Evolutionary conservation across 2,797 vertebrate species (phyloP).

Genomic region (Toxotes lorentzi): DNA sequence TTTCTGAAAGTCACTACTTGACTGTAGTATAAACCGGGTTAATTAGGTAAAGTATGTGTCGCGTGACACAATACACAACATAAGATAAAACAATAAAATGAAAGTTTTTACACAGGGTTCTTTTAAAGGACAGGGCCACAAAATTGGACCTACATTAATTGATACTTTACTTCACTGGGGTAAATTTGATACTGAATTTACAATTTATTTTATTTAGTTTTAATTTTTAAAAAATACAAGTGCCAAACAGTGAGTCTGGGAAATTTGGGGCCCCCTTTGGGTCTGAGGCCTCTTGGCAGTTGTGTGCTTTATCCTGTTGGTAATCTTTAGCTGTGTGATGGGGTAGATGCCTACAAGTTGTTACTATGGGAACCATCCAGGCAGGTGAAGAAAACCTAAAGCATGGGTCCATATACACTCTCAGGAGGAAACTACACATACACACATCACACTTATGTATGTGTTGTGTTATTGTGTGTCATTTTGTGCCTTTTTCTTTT

Average conservation of each 20-base stretch:
- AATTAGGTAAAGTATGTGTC: no score
- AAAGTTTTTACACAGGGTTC: background rate
- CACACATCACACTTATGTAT: background rate
- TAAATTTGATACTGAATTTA: background rate
- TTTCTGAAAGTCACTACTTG: no score
- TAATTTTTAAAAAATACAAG: background rate
- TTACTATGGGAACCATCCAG: background rate
- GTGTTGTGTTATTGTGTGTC: no score
- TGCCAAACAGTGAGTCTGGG: background rate
- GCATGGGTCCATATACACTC: conserved; percentile 20
- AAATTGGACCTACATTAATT: background rate
- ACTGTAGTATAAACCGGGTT: no score
- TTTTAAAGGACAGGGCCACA: background rate
- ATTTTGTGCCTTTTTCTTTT: no score
- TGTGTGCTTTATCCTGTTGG: background rate
- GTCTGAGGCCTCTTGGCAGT: background rate
- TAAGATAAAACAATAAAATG: background rate
- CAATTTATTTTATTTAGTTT: background rate
- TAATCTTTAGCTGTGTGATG: background rate
- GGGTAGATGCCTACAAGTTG: background rate
- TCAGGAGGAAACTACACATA: conserved; percentile 17
- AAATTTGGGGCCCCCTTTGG: background rate
- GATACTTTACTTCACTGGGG: background rate
- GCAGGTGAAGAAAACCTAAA: conserved; percentile 13
- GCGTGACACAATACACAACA: background rate